Percentiles rank a stretch among this genome's conserved stretches.
Evolutionary conservation across 2,888 invertebrate species (phyloP).

Genomic region (Chrysomela aeneicollis): DNA sequence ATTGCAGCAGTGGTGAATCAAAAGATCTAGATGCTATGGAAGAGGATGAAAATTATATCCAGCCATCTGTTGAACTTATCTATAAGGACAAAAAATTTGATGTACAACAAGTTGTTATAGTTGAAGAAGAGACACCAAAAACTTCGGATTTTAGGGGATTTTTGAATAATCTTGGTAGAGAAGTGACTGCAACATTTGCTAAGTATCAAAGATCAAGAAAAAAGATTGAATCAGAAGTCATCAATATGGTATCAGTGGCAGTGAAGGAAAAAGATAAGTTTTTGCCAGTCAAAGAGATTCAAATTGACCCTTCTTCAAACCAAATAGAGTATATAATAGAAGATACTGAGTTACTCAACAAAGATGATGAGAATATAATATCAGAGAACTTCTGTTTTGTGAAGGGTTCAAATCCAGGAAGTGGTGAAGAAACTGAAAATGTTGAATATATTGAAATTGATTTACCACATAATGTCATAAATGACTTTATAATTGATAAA

Average conservation of each 20-base stretch:
- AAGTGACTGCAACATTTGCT: slow-evolving; percentile 46
- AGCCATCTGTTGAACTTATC: slow-evolving; percentile 45
- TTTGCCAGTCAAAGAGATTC: slow-evolving; percentile 26
- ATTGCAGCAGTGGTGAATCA: slow-evolving; percentile 8
- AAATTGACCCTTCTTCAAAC: slow-evolving; percentile 29
- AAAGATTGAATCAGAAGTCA: background rate
- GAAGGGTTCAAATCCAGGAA: background rate
- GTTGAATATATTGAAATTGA: slow-evolving; percentile 29
- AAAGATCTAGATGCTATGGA: slow-evolving; percentile 1
- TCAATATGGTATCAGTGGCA: slow-evolving; percentile 8
- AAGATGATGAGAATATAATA: slow-evolving; percentile 3
- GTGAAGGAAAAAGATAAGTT: slow-evolving; percentile 17
- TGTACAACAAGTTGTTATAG: slow-evolving; percentile 46
- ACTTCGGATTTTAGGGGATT: slow-evolving; percentile 42
- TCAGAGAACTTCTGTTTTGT: background rate
- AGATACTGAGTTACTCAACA: background rate
- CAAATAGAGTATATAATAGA: slow-evolving; percentile 27
- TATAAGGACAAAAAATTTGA: slow-evolving; percentile 43
- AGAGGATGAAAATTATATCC: slow-evolving; percentile 1
- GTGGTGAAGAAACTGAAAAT: slow-evolving; percentile 18
- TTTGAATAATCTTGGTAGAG: slow-evolving; percentile 48
- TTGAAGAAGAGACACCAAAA: slow-evolving; percentile 41
- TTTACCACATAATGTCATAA: slow-evolving; percentile 27
- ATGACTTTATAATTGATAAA: slow-evolving; percentile 27
- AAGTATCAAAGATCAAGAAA: slow-evolving; percentile 3